Evolutionary conservation across 2,113 vertebrate genomes (phyloP).

Genomic region (Arenaria interpres): DNA sequence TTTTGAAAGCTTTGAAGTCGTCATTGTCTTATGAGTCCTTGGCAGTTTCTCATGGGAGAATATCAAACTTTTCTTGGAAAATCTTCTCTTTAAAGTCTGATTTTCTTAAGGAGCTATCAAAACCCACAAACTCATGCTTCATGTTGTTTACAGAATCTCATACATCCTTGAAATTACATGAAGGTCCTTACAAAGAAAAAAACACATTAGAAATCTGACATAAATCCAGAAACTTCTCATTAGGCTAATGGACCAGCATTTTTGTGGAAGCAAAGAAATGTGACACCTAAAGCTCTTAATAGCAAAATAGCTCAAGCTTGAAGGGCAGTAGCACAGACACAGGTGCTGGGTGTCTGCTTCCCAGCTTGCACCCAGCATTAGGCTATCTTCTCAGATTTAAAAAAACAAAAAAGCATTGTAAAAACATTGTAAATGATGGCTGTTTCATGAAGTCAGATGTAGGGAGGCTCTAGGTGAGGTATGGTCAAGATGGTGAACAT

Average conservation of each 20-base stretch:
- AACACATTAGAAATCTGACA: neutral
- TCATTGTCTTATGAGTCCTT: neutral
- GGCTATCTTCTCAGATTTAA: neutral
- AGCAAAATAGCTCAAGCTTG: neutral
- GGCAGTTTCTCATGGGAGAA: neutral
- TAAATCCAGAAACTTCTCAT: neutral
- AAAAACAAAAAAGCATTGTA: neutral
- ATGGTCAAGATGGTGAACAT: neutral
- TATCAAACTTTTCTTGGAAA: neutral
- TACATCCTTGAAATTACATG: neutral
- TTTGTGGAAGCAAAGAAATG: neutral
- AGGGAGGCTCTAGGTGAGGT: neutral
- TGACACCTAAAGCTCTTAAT: neutral
- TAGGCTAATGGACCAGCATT: neutral
- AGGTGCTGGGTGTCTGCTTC: neutral
- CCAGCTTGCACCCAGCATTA: neutral
- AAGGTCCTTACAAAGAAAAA: neutral
- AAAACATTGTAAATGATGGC: neutral
- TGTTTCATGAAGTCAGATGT: neutral
- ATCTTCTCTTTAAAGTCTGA: neutral
- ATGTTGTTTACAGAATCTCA: neutral
- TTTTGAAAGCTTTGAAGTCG: neutral
- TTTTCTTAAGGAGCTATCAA: neutral
- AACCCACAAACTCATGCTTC: neutral
- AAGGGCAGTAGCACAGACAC: neutral